phyloP scores from a whole-genome alignment of 2,797 vertebrate species.

The Takifugu ocellatus region DNA sequence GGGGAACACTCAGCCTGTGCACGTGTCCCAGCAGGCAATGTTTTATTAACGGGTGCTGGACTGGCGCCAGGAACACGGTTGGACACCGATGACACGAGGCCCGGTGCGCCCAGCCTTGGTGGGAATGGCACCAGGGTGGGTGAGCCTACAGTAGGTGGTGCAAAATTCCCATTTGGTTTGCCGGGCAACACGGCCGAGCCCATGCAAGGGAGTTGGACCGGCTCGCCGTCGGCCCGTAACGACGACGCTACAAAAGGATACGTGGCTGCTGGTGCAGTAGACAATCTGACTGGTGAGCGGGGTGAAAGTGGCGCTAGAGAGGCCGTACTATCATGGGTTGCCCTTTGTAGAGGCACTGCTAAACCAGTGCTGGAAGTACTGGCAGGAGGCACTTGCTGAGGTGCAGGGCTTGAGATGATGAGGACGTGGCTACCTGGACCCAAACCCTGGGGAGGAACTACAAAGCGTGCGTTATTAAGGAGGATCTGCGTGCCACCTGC shows the following conservation, averaged over 20 bases:
- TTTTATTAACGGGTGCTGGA: constrained; percentile 26
- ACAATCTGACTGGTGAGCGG: constrained; percentile 32
- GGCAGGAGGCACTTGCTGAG: constrained; percentile 63
- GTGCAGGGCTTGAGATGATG: constrained; percentile 78
- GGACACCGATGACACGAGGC: constrained; percentile 35
- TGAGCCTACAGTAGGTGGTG: constrained; percentile 25
- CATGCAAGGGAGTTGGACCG: constrained; percentile 22
- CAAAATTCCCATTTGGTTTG: constrained; percentile 46
- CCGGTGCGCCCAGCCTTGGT: constrained; percentile 25
- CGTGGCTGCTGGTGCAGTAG: constrained; percentile 35
- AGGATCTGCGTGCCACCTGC: constrained; percentile 93
- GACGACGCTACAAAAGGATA: constrained; percentile 47
- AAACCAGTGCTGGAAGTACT: constrained; percentile 31
- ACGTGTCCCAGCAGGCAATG: constrained; percentile 23
- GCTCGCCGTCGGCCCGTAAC: constrained; percentile 28
- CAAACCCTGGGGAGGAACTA: constrained; percentile 93
- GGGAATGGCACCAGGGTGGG: constrained; percentile 39
- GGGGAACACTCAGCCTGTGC: constrained; percentile 29
- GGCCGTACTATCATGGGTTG: constrained; percentile 45
- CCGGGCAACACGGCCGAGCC: constrained; percentile 29
- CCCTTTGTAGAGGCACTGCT: constrained; percentile 49
- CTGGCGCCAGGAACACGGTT: constrained; percentile 27
- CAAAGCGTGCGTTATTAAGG: constrained; percentile 87
- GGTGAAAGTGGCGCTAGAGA: constrained; percentile 41
- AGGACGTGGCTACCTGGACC: constrained; percentile 90